A percentile compares a stretch with the other conserved stretches of the same genome.
Conservation (phyloP, 2,797 vertebrate genomes). For the Hydrocynus forskahlii region DNA sequence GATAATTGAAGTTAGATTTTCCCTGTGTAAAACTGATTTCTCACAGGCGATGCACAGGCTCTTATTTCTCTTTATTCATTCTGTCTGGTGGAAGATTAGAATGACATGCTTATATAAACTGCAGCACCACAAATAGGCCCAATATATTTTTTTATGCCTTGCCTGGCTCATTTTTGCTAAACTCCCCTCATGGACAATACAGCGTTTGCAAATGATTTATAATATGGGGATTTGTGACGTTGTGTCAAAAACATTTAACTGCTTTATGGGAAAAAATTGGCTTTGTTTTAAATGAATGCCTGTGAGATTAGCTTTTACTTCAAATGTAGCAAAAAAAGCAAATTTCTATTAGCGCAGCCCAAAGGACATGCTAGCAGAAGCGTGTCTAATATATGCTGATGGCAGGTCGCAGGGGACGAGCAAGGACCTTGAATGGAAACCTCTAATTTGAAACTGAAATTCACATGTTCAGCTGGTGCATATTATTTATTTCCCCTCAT, state of each 20-base stretch:
- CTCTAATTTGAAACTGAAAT: slow-evolving; percentile 10
- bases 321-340: slow-evolving; percentile 45
- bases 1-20: not conserved
- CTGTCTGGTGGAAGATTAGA: not conserved
- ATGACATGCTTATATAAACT: not conserved
- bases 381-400: slow-evolving; percentile 42
- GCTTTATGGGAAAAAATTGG: not conserved
- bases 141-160: not conserved
- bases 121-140: not conserved
- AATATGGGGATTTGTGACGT: not conserved
- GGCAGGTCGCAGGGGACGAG: slow-evolving; percentile 32
- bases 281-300: slow-evolving; percentile 25
- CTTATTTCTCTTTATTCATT: not conserved
- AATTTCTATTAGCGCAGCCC: slow-evolving; percentile 43
- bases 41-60: not conserved
- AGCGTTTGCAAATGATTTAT: not conserved
- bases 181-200: not conserved
- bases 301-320: slow-evolving; percentile 35
- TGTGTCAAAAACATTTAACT: slow-evolving; percentile 10
- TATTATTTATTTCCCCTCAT: slow-evolving; percentile 1
- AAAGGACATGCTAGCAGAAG: slow-evolving; percentile 3
- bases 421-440: slow-evolving; percentile 6
- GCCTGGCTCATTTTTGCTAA: not conserved
- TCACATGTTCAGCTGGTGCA: not conserved
- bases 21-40: slow-evolving; percentile 15